These are phyloP conservation scores for Sparus aurata DNA, from an alignment of 2,797 vertebrate species.

Conservation along the genomic window DNA sequence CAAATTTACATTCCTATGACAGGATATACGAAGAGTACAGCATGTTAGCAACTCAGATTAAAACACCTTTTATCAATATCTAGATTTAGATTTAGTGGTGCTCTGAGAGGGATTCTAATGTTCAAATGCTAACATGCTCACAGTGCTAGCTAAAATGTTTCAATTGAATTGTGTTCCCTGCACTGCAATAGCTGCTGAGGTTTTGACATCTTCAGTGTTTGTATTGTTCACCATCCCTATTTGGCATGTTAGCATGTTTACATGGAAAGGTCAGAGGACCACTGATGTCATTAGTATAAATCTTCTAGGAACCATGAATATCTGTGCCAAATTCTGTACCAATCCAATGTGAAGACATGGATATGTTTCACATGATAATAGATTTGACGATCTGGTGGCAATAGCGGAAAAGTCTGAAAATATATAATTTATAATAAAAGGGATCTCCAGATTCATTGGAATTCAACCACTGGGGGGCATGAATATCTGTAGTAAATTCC, in stretches of 20 bases:
- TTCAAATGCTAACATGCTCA: too few relatives aligned
- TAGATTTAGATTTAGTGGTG: neutral
- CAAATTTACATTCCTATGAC: neutral
- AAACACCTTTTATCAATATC: too few relatives aligned
- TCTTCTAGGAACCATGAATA: neutral
- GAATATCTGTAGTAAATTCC: neutral
- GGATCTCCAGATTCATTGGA: neutral
- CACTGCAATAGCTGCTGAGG: too few relatives aligned
- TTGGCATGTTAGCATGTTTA: too few relatives aligned
- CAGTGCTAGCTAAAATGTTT: too few relatives aligned
- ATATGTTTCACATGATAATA: neutral
- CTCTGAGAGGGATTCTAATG: neutral
- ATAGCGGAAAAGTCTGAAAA: neutral
- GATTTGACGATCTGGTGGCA: neutral
- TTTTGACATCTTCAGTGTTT: neutral
- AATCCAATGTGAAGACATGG: neutral
- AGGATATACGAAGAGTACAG: neutral
- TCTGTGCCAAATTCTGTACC: neutral
- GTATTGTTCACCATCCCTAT: neutral
- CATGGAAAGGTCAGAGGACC: neutral
- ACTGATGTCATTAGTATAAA: neutral
- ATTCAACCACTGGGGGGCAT: neutral
- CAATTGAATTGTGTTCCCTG: too few relatives aligned
- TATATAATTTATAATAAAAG: too few relatives aligned
- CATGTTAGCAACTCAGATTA: neutral